Conservation (phyloP, 2,888 invertebrate species). For the Morpho deidamia region DNA sequence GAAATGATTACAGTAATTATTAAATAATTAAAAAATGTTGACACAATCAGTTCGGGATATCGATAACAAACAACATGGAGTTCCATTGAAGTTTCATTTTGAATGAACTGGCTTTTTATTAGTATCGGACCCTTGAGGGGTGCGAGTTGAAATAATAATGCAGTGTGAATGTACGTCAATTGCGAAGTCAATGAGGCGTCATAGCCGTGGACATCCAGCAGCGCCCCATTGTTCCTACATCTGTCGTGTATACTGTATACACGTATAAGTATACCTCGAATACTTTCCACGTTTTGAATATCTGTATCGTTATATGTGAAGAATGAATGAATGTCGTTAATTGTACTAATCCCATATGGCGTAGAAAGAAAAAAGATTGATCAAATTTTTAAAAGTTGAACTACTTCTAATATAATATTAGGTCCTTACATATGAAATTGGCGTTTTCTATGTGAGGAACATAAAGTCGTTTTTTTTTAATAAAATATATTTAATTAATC, state of each 20-base stretch:
- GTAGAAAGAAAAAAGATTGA: too few species aligned
- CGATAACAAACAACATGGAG: conserved; percentile 10
- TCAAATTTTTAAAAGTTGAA: too few species aligned
- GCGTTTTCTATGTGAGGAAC: too few species aligned
- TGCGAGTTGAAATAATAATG: conserved; percentile 20
- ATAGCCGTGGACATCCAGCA: conserved; percentile 29
- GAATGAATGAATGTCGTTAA: background rate
- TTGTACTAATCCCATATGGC: too few species aligned
- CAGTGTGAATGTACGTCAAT: conserved; percentile 29
- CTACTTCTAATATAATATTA: too few species aligned
- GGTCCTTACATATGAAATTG: too few species aligned
- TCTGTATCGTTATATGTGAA: background rate
- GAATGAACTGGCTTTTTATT: conserved; percentile 26
- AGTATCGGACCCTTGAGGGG: conserved; percentile 19
- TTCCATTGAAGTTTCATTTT: conserved; percentile 15
- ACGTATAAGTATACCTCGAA: background rate
- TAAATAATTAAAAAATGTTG: background rate
- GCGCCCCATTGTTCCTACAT: conserved; percentile 36
- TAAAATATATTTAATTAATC: too few species aligned
- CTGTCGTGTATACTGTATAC: conserved; percentile 32
- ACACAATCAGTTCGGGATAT: conserved; percentile 10
- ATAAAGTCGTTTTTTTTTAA: too few species aligned
- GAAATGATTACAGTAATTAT: background rate
- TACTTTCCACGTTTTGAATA: background rate
- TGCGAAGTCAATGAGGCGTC: conserved; percentile 33